These are phyloP conservation scores for Solen grandis DNA, from an alignment of 1,140 invertebrate genomes.

Conservation along the genomic window DNA sequence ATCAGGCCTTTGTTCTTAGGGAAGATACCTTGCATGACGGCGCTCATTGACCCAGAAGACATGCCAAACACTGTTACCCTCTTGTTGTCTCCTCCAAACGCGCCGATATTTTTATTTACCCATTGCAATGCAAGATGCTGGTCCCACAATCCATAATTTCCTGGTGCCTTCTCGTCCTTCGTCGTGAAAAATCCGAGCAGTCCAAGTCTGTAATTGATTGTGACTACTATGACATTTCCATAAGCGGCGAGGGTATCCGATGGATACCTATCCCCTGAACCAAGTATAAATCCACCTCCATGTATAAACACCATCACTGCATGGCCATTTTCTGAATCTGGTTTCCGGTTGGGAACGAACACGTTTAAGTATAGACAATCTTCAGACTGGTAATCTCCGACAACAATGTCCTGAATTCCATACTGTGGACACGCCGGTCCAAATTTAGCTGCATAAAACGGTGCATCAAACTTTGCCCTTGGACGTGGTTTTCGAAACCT, in stretches of 20 bases:
- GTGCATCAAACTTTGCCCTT: too few relatives aligned
- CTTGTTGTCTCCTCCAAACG: conserved; percentile 87
- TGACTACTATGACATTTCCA: conserved; percentile 91
- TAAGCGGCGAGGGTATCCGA: conserved; percentile 88
- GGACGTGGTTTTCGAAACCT: too few relatives aligned
- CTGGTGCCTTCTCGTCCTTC: conserved; percentile 87
- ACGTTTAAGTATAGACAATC: conserved; percentile 28
- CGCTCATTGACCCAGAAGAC: conserved; percentile 54
- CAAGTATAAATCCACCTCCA: conserved; percentile 93
- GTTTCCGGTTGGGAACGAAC: not conserved
- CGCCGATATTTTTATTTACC: conserved; percentile 47
- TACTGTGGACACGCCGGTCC: too few relatives aligned
- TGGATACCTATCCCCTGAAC: conserved; percentile 95
- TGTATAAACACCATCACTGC: conserved; percentile 96
- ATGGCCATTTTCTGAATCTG: not conserved
- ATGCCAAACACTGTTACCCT: conserved; percentile 65
- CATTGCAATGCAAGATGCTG: conserved; percentile 84
- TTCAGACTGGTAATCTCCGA: conserved; percentile 11
- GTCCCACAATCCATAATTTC: conserved; percentile 89
- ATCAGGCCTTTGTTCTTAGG: conserved; percentile 32
- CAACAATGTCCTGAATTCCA: not conserved
- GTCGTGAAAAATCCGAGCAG: conserved; percentile 93
- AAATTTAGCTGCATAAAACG: too few relatives aligned
- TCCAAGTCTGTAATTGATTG: conserved; percentile 95
- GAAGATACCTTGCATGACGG: conserved; percentile 43